A percentile compares a stretch with the other conserved stretches of the same genome.
These are phyloP conservation scores for Laticauda colubrina DNA, from an alignment of 2,113 vertebrate species.

Conservation along the genomic window DNA sequence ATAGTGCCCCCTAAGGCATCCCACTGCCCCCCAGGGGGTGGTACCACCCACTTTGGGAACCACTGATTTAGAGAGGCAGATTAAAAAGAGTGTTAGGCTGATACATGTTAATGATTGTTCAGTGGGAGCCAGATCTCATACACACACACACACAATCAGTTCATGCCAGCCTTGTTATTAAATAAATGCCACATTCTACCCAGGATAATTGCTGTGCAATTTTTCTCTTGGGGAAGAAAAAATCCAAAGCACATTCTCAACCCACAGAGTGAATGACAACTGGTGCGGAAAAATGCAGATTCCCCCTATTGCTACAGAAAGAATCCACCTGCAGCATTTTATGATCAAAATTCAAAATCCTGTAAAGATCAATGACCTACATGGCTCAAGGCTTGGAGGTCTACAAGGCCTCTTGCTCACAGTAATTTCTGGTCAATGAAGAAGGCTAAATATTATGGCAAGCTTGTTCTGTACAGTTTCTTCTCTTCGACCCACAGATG, in stretches of 20 bases:
- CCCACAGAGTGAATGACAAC: neutral
- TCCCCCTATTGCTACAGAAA: neutral
- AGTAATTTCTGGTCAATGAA: neutral
- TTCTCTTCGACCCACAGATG: neutral
- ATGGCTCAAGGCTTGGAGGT: neutral
- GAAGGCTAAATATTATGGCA: neutral
- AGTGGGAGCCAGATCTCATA: neutral
- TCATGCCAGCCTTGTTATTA: neutral
- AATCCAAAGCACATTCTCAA: neutral
- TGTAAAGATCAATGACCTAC: neutral
- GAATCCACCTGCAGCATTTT: neutral
- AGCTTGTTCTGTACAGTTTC: neutral
- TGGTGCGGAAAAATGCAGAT: neutral
- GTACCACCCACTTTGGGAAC: too few relatives aligned
- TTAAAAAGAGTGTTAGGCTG: neutral
- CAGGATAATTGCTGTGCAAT: neutral
- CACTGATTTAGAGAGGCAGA: neutral
- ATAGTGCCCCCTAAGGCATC: too few relatives aligned
- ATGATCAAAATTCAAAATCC: neutral
- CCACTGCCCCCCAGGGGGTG: too few relatives aligned
- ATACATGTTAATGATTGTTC: neutral
- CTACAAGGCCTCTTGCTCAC: neutral
- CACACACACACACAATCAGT: neutral
- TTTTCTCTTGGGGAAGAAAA: neutral
- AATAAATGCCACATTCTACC: neutral